These are phyloP conservation scores for Drosophila ananassae DNA, from an alignment of 1,140 invertebrate genomes.

Conservation along the genomic window DNA sequence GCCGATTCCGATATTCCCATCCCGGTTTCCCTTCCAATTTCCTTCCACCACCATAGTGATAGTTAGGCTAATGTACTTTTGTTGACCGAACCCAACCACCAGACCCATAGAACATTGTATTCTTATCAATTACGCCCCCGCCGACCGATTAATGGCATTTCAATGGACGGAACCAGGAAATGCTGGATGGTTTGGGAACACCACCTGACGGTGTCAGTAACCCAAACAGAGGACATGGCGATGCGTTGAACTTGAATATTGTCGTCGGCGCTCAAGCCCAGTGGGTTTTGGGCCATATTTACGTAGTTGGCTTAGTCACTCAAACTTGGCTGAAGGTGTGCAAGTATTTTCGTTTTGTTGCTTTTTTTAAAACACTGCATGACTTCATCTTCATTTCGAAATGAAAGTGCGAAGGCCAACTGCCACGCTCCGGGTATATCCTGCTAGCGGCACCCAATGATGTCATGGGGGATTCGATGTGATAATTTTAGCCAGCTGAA, in stretches of 20 bases:
- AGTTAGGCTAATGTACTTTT: conserved; percentile 70
- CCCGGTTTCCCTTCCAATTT: conserved; percentile 2
- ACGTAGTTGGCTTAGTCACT: conserved; percentile 66
- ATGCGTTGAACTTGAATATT: conserved; percentile 75
- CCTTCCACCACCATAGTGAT: conserved; percentile 11
- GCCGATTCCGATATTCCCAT: conserved; percentile 18
- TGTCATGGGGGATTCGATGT: conserved; percentile 21
- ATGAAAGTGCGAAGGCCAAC: conserved; percentile 56
- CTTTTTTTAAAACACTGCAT: conserved; percentile 48
- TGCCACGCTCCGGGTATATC: conserved; percentile 29
- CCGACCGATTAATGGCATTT: conserved; percentile 44
- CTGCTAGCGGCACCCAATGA: conserved; percentile 24
- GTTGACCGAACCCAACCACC: conserved; percentile 30
- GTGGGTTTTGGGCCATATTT: conserved; percentile 20
- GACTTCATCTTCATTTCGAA: conserved; percentile 73
- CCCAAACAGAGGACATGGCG: conserved; percentile 59
- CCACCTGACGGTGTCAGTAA: conserved; percentile 67
- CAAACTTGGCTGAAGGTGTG: conserved; percentile 17
- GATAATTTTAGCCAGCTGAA: conserved; percentile 1
- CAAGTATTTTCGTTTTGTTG: conserved; percentile 14
- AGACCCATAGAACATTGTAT: conserved; percentile 26
- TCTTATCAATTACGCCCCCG: conserved; percentile 66
- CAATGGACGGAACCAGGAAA: conserved; percentile 34
- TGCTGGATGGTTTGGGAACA: conserved; percentile 32
- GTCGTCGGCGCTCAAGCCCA: conserved; percentile 10